Percentiles rank a stretch among this genome's conserved stretches.
Evolutionary conservation across 2,888 invertebrate species (phyloP).

Genomic region (Campopleginae sp.): DNA sequence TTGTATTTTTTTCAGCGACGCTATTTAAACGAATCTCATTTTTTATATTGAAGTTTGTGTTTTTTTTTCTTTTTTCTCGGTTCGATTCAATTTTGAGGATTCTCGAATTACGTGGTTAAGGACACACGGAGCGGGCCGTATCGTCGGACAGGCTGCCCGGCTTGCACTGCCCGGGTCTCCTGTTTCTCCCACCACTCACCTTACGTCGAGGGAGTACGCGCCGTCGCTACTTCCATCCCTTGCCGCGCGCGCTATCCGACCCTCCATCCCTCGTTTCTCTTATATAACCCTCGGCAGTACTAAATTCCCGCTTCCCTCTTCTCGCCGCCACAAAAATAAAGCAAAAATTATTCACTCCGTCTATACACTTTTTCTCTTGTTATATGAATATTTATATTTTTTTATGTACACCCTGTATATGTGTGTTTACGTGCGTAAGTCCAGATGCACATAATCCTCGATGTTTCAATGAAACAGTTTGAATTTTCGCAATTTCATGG

Average conservation of each 20-base stretch:
- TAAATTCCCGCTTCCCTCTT: not conserved
- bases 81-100: conserved; percentile 9
- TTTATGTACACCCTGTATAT: not conserved
- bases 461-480: not conserved
- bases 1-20: not conserved
- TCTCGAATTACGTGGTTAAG: conserved; percentile 29
- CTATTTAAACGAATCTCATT: not conserved
- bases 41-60: not conserved
- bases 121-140: conserved; percentile 70
- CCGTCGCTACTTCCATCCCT: conserved; percentile 69
- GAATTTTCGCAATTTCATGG: not conserved
- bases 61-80: conserved; percentile 1
- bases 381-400: conserved; percentile 2
- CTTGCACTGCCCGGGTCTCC: conserved; percentile 84
- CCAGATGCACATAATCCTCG: not conserved
- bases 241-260: conserved; percentile 45
- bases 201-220: conserved; percentile 68
- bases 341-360: not conserved
- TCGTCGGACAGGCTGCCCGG: conserved; percentile 83
- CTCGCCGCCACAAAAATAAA: not conserved
- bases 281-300: conserved; percentile 5
- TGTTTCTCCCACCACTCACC: conserved; percentile 79
- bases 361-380: not conserved
- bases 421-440: not conserved
- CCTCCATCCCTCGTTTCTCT: conserved; percentile 54